Base-by-base conservation (phyloP, 2,888 invertebrate genomes). In the Drosophila mimetica region DNA sequence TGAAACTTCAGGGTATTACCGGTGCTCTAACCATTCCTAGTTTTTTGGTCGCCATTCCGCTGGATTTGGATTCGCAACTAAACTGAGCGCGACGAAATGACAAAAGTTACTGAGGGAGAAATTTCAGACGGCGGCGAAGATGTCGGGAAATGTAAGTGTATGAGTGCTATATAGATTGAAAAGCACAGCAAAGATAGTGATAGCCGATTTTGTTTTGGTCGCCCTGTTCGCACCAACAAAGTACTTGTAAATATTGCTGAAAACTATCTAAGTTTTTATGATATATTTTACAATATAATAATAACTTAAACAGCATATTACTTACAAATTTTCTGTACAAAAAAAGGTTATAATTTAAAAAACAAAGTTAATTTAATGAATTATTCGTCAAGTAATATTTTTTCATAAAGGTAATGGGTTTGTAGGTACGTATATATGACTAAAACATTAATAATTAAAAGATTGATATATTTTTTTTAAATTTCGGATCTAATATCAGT, bases 21-120 rank as follows among this genome's bases (percentile, higher is more conserved):
- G 39, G 18, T 13, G 18, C 6, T 0, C 39, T 39, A 5, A 39
- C 39, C 2, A 91, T 58, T 20, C 90, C 90, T 11, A 59, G 67
- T 39, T 89, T 89, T 9, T 80, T 85, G 13, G 77, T 51, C 5
- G 81, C 71, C 89, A 80, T 82, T 51, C 14, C 22, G 48, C 25
- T 14, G 22, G 16, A 46, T 34, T 67, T 47, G 13, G 22, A 28
- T 42, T 46, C 16, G 25, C 13, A 34, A 34, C 11, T 39, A 28
- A 57, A 70, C 65, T 54, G 54, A 55, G 13, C 74, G 11, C 58
- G n/a, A 20, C 53, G 66, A 58, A 75, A 79, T 79, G 79, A 65
- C 57, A 47, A 76, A 75, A 70, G 14, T 63, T 50, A 78, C 72
- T 80, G 75, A 71, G 50, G 42, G 55, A 67, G 59, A 16, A 30